A percentile compares a stretch with the other conserved stretches of the same genome.
phyloP scores from a whole-genome alignment of 2,113 vertebrate species.

The Hippocampus abdominalis region DNA sequence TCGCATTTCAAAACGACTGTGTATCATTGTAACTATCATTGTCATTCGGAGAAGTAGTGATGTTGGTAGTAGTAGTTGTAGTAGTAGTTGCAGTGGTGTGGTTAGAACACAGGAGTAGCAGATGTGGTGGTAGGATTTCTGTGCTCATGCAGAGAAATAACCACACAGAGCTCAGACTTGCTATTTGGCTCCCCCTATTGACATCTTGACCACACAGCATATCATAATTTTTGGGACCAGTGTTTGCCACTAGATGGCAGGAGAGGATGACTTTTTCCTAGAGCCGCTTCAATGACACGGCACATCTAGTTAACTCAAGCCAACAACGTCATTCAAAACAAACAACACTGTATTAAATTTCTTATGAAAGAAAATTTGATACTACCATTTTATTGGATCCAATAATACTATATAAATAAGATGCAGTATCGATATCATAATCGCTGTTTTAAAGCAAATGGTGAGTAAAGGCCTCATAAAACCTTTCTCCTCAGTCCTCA shows the following conservation, averaged over 20 bases:
- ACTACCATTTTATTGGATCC: no score
- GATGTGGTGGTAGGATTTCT: neutral
- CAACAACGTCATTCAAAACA: neutral
- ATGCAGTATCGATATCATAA: neutral
- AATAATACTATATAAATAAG: no score
- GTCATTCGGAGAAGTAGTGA: no score
- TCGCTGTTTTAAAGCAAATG: neutral
- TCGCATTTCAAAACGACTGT: no score
- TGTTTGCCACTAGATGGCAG: conserved; percentile 49
- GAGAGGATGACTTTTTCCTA: conserved; percentile 13
- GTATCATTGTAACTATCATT: neutral
- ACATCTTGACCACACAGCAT: neutral
- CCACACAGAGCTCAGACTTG: neutral
- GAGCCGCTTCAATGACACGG: neutral
- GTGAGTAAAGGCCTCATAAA: neutral
- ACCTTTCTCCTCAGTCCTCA: conserved; percentile 3
- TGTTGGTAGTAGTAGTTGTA: neutral
- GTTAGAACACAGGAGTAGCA: neutral
- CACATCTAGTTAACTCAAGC: neutral
- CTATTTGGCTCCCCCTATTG: conserved; percentile 55
- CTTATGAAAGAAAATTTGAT: no score
- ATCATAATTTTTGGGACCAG: neutral
- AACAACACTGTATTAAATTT: neutral
- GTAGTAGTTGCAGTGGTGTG: no score
- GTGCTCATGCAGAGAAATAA: neutral